These are phyloP conservation scores for Emydura subglobosa DNA, from an alignment of 2,113 vertebrate genomes.

Conservation along the genomic window DNA sequence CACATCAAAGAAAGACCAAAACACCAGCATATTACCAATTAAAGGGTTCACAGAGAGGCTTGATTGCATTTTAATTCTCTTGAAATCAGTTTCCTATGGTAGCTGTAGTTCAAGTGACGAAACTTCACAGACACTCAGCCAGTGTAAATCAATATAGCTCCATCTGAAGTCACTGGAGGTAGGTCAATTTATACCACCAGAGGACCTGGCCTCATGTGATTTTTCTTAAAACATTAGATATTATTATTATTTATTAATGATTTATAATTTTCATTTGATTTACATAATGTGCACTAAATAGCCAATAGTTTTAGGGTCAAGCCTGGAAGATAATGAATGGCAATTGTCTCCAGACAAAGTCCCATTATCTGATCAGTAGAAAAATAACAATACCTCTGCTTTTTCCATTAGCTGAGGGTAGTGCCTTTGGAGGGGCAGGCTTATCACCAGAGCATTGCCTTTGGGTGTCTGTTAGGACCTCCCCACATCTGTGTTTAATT, in stretches of 20 bases:
- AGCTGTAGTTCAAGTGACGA: slow-evolving; percentile 8
- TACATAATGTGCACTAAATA: not conserved
- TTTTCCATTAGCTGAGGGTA: not conserved
- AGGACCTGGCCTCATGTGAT: not conserved
- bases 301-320: not conserved
- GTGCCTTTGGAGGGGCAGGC: not conserved
- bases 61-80: slow-evolving; percentile 20
- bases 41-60: slow-evolving; percentile 41
- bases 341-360: not conserved
- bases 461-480: not conserved
- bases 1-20: slow-evolving; percentile 48
- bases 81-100: not conserved
- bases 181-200: not conserved
- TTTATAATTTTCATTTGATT: not conserved
- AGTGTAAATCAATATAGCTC: not conserved
- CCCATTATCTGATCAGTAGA: not conserved
- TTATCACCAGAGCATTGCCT: not conserved
- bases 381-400: not conserved
- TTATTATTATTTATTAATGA: not conserved
- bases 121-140: not conserved
- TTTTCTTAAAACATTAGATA: not conserved
- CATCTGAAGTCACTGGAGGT: not conserved
- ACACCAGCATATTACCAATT: slow-evolving; percentile 34
- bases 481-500: not conserved
- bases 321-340: not conserved